Evolutionary conservation across 2,797 vertebrate species (phyloP), one percentile per base, ranked within the genome.

Genomic region (Decapterus maruadsi): DNA sequence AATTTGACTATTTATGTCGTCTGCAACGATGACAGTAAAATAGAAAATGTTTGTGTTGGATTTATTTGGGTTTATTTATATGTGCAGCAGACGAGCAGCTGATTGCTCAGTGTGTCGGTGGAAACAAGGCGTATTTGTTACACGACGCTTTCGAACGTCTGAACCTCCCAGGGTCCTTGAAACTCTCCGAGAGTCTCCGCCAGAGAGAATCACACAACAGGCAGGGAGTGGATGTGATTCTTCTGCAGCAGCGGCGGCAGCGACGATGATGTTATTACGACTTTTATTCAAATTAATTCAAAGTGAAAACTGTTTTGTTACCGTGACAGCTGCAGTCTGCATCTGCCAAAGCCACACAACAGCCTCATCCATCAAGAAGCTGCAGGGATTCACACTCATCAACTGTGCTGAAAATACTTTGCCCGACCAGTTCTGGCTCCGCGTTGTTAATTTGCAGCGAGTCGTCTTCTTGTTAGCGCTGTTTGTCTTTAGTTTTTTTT

Each of bases 241-340:
- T 40, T 19, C 51, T 13, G 51, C 68, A 56, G 59, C 31, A 5
- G 31, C 31, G n/a, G n/a, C n/a, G n/a, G n/a, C n/a, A n/a, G n/a
- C 26, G 31, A 34, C 31, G 51, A 42, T 2, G 54, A 16, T 22
- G 65, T 83, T 83, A 29, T 74, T 82, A 29, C 36, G 68, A 36
- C 50, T 48, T 77, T 76, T 40, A 78, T 65, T 86, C 50, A 46
- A 34, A 75, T 75, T 46, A 64, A 19, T 67, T 72, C 60, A 62
- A 70, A 70, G 68, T 45, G 76, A 82, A 83, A 79, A 75, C 76
- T 51, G 74, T 63, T 81, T 72, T 72, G 56, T 86, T 84, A 73
- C 26, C 26, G 26, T 26, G 66, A 77, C 83, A 72, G 80, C 85
- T 68, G 59, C 0, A 26, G 38, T 36, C 22, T 74, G 88, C 81